phyloP scores from a whole-genome alignment of 1,140 invertebrate genomes.

The Magallana angulata region DNA sequence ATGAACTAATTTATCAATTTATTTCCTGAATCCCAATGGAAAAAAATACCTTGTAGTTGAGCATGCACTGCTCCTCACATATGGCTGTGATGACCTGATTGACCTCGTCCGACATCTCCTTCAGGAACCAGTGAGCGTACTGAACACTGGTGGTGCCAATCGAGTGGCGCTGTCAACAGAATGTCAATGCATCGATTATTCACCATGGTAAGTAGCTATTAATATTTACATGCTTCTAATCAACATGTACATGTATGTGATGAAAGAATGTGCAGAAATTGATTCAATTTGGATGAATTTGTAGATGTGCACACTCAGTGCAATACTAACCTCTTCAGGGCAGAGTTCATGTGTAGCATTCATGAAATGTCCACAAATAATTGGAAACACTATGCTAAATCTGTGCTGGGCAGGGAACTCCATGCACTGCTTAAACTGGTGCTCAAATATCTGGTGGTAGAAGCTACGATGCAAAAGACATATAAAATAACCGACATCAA shows the following conservation, averaged over 20 bases:
- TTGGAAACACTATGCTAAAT: constrained; percentile 97
- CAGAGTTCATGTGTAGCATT: constrained; percentile 98
- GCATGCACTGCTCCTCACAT: constrained; percentile 88
- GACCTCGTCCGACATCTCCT: constrained; percentile 98
- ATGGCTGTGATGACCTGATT: constrained; percentile 99
- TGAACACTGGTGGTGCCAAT: constrained; percentile 96
- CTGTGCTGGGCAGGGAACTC: constrained; percentile 98
- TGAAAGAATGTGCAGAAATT: too few relatives aligned
- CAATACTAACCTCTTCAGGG: constrained; percentile 90
- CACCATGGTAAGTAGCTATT: too few relatives aligned
- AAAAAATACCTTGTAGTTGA: constrained; percentile 70
- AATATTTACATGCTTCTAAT: too few relatives aligned
- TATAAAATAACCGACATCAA: neutral
- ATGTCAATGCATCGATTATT: too few relatives aligned
- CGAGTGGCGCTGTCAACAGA: constrained; percentile 87
- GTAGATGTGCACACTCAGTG: too few relatives aligned
- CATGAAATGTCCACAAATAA: constrained; percentile 98
- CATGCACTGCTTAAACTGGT: constrained; percentile 98
- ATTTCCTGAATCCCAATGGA: too few relatives aligned
- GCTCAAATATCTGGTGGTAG: constrained; percentile 97
- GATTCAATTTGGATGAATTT: too few relatives aligned
- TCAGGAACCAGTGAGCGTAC: constrained; percentile 97
- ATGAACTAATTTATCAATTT: too few relatives aligned
- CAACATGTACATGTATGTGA: too few relatives aligned
- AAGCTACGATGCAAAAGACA: constrained; percentile 83